Conservation (phyloP, 1,140 invertebrate species). For the Periplaneta americana region DNA sequence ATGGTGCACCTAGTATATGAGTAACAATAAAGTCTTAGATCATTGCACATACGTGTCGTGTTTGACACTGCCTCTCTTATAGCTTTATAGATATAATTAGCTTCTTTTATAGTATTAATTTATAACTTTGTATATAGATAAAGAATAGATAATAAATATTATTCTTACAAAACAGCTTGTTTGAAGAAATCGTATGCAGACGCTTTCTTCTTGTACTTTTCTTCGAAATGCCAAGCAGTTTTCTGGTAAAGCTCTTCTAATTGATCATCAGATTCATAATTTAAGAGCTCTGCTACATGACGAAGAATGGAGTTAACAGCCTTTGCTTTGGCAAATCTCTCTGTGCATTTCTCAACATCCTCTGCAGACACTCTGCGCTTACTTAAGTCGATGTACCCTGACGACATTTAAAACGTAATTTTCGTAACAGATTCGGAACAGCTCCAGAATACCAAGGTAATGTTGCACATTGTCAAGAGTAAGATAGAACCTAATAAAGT, state of each 20-base stretch:
- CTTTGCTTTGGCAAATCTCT: conserved; percentile 97
- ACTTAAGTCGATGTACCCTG: conserved; percentile 98
- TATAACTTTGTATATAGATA: conserved; percentile 15
- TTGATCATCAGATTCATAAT: conserved; percentile 86
- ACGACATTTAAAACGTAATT: conserved; percentile 7
- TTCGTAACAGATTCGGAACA: no score
- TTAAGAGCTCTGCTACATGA: conserved; percentile 92
- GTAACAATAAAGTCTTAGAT: not conserved
- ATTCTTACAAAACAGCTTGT: conserved; percentile 87
- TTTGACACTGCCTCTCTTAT: not conserved
- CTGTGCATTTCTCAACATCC: conserved; percentile 97
- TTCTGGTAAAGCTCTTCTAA: conserved; percentile 93
- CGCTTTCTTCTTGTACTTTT: conserved; percentile 93
- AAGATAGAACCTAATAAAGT: no score
- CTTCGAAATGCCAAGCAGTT: conserved; percentile 99
- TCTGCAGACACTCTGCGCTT: conserved; percentile 97
- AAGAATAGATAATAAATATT: conserved; percentile 14
- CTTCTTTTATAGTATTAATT: not conserved
- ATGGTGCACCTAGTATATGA: not conserved
- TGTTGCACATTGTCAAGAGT: no score
- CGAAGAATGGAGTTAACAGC: conserved; percentile 96
- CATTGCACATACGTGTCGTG: not conserved
- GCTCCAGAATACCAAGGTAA: no score
- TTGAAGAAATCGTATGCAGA: conserved; percentile 98
- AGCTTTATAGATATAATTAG: not conserved